Conservation (phyloP, 2,113 vertebrate genomes). For the Ameiurus melas region DNA sequence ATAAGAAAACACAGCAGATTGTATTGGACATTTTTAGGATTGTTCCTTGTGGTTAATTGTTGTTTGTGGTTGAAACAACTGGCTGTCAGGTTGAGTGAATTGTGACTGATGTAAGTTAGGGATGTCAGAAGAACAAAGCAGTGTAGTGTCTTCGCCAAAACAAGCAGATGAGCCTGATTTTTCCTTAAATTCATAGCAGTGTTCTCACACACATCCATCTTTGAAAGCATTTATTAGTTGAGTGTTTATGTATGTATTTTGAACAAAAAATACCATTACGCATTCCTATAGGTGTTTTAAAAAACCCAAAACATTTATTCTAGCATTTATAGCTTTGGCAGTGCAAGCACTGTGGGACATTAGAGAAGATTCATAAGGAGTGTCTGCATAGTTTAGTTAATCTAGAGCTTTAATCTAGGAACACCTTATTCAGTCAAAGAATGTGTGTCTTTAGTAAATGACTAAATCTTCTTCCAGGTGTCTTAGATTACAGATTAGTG, state of each 20-base stretch:
- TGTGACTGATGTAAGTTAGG: not conserved
- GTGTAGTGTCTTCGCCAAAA: not conserved
- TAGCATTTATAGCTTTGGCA: not conserved
- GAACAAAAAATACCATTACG: not conserved
- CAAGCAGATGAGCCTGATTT: not conserved
- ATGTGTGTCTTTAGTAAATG: conserved; percentile 8
- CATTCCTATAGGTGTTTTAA: not conserved
- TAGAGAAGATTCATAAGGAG: not conserved
- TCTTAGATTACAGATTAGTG: conserved; percentile 17
- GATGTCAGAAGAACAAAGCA: conserved; percentile 13
- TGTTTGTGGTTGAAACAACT: conserved; percentile 1
- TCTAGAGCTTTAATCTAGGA: conserved; percentile 5
- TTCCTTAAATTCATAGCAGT: not conserved
- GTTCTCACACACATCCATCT: not conserved
- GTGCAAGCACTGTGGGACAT: not conserved
- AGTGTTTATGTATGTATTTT: not conserved
- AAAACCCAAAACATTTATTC: not conserved
- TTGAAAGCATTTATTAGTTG: not conserved
- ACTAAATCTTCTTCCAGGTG: conserved; percentile 1
- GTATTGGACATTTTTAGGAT: not conserved
- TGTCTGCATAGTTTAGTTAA: conserved; percentile 14
- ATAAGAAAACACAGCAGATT: not conserved
- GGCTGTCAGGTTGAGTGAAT: not conserved
- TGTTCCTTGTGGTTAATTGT: conserved; percentile 5
- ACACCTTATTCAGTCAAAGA: conserved; percentile 10